Conservation (phyloP, 2,113 vertebrate species). For the Nesogale talazaci region DNA sequence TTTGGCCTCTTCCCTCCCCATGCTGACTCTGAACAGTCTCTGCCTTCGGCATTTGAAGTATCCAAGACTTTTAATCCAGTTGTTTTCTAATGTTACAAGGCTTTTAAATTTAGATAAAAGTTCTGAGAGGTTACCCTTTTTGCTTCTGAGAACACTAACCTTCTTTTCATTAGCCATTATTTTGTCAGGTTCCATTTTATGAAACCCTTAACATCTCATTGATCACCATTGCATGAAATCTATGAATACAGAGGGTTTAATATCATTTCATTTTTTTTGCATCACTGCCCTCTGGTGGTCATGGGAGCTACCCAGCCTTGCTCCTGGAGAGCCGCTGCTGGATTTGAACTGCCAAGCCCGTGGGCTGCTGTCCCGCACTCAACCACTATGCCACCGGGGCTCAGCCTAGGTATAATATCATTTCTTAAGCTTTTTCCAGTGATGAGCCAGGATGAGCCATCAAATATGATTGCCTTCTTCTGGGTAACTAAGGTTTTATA, state of each 20-base stretch:
- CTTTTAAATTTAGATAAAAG: slow-evolving; percentile 9
- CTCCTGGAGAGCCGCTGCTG: too few species aligned
- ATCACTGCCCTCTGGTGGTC: too few species aligned
- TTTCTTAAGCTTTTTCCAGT: slow-evolving; percentile 16
- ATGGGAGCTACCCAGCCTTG: too few species aligned
- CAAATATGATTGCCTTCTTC: slow-evolving; percentile 39
- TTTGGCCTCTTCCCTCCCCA: background rate
- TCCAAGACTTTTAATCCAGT: background rate
- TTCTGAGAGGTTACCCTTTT: slow-evolving; percentile 1
- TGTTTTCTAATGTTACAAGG: background rate
- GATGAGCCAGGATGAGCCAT: background rate
- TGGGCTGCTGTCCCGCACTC: too few species aligned
- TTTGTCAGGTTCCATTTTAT: slow-evolving; percentile 42
- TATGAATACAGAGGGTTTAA: background rate
- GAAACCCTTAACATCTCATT: slow-evolving; percentile 29
- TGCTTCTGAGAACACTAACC: background rate
- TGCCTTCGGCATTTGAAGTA: background rate
- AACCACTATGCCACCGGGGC: too few species aligned
- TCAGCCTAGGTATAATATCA: background rate
- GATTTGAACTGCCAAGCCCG: too few species aligned
- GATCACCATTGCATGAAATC: background rate
- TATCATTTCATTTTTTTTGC: too few species aligned
- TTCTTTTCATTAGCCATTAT: slow-evolving; percentile 25
- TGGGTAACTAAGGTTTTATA: slow-evolving; percentile 12
- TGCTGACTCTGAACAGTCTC: background rate